phyloP scores from a whole-genome alignment of 1,140 invertebrate genomes.

The Drosophila triauraria region DNA sequence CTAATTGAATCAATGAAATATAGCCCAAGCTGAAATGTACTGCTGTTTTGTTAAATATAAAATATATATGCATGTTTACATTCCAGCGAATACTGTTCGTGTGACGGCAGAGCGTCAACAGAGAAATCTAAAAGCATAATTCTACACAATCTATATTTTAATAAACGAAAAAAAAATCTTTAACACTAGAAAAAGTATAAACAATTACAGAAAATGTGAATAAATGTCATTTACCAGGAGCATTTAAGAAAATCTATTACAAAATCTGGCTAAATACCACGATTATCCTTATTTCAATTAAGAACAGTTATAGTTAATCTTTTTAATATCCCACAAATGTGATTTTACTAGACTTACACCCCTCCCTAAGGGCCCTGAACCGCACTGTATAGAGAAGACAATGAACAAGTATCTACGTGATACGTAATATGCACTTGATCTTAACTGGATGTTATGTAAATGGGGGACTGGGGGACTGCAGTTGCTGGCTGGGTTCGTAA shows the following conservation, averaged over 20 bases:
- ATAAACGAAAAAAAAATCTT: no score
- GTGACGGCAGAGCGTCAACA: no score
- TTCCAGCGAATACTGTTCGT: no score
- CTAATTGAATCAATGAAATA: neutral
- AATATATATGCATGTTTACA: no score
- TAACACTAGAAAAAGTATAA: no score
- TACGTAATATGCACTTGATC: conserved; percentile 43
- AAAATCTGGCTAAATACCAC: neutral
- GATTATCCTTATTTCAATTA: no score
- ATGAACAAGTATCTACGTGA: conserved; percentile 14
- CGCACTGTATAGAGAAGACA: conserved; percentile 27
- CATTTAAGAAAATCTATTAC: no score
- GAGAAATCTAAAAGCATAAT: neutral
- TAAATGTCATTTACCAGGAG: neutral
- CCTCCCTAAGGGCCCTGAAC: neutral
- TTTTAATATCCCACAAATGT: neutral
- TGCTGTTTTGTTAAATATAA: neutral
- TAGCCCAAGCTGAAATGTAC: neutral
- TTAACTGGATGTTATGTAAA: conserved; percentile 51
- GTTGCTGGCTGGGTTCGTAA: conserved; percentile 20
- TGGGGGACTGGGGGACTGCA: conserved; percentile 24
- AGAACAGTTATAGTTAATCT: no score
- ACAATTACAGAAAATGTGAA: neutral
- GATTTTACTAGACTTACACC: no score
- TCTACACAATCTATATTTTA: neutral